phyloP scores from a whole-genome alignment of 2,113 vertebrate species.

The Oryzias curvinotus region DNA sequence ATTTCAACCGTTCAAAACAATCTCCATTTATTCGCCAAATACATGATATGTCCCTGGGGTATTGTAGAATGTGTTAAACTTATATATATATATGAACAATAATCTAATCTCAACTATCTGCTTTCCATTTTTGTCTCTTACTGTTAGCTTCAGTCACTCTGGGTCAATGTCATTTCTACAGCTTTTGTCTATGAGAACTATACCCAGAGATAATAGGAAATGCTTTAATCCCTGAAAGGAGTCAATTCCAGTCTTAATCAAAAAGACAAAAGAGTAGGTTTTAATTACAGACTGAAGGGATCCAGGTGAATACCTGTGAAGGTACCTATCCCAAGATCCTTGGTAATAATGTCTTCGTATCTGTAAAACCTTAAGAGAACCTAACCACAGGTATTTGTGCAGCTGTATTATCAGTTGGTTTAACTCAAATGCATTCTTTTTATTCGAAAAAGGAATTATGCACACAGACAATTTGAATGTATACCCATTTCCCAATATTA shows the following conservation, averaged over 20 bases:
- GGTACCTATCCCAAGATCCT: conserved; percentile 44
- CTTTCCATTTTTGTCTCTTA: conserved; percentile 44
- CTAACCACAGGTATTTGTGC: conserved; percentile 10
- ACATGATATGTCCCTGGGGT: conserved; percentile 43
- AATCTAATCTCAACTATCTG: conserved; percentile 47
- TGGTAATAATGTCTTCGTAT: conserved; percentile 41
- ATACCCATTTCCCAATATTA: conserved; percentile 78
- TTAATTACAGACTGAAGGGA: conserved; percentile 74
- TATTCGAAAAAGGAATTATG: conserved; percentile 63
- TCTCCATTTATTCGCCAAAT: conserved; percentile 27
- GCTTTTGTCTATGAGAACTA: conserved; percentile 60
- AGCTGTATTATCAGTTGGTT: conserved; percentile 23
- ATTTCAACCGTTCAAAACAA: conserved; percentile 44
- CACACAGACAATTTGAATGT: conserved; percentile 63
- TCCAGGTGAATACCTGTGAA: conserved; percentile 58
- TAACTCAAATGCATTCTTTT: conserved; percentile 53
- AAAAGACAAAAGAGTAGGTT: conserved; percentile 71
- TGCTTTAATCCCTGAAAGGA: conserved; percentile 71
- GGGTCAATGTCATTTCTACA: conserved; percentile 63
- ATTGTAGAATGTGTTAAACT: conserved; percentile 36
- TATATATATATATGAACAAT: conserved; percentile 42
- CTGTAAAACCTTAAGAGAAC: conserved; percentile 47
- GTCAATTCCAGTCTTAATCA: conserved; percentile 74
- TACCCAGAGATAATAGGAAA: conserved; percentile 74
- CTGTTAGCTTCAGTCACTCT: conserved; percentile 29